These are phyloP conservation scores for Scortum barcoo DNA, from an alignment of 2,113 vertebrate genomes.

Conservation along the genomic window DNA sequence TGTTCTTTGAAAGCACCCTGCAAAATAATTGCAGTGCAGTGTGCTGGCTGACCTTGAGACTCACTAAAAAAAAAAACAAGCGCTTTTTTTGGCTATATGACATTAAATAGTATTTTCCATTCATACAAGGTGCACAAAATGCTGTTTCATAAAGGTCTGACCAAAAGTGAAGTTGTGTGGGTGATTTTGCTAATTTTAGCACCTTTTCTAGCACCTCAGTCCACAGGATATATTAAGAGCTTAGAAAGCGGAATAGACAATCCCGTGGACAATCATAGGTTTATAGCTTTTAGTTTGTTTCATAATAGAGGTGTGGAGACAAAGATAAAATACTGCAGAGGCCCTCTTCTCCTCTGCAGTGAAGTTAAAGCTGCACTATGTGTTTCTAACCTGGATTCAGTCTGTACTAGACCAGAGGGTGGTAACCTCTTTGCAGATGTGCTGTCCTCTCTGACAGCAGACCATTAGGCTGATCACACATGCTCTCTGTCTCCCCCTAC, in stretches of 20 bases:
- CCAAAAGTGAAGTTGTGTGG: slow-evolving; percentile 1
- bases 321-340: not conserved
- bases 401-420: slow-evolving; percentile 55
- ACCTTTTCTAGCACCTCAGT: slow-evolving; percentile 18
- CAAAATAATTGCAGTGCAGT: not conserved
- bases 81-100: not conserved
- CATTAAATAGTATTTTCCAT: slow-evolving; percentile 7
- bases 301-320: not conserved
- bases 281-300: slow-evolving; percentile 3
- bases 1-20: slow-evolving; percentile 20
- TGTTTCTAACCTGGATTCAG: slow-evolving; percentile 28
- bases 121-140: not conserved
- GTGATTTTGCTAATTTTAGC: not conserved
- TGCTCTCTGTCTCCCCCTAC: slow-evolving; percentile 72
- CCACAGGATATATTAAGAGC: not conserved
- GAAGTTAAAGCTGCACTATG: not conserved
- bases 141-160: slow-evolving; percentile 15
- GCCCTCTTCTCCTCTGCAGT: slow-evolving; percentile 3
- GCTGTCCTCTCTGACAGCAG: slow-evolving; percentile 16
- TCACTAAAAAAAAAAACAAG: not conserved
- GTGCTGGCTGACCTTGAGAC: slow-evolving; percentile 7
- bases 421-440: slow-evolving; percentile 44
- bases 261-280: not conserved
- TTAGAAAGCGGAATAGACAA: not conserved
- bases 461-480: not conserved